phyloP scores from a whole-genome alignment of 2,113 vertebrate species.

The Silurus asotus region DNA sequence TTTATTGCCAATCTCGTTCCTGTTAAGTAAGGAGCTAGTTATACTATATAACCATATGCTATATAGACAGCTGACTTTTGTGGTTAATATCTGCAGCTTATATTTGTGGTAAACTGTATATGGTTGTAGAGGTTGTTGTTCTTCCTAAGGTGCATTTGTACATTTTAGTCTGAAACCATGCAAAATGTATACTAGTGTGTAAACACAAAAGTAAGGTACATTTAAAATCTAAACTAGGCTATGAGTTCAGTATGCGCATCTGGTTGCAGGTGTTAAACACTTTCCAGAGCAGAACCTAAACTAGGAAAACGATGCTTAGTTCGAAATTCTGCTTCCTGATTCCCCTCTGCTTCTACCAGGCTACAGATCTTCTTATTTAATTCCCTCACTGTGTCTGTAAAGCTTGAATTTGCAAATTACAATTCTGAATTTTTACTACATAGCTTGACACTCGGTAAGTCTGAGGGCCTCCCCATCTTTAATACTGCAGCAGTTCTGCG shows the following conservation, averaged over 20 bases:
- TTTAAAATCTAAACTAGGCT: background rate
- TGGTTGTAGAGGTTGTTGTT: background rate
- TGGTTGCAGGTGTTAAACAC: background rate
- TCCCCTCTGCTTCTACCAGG: background rate
- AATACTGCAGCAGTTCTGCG: slow-evolving; percentile 17
- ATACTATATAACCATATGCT: background rate
- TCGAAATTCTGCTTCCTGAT: background rate
- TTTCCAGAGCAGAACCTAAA: background rate
- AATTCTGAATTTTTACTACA: slow-evolving; percentile 29
- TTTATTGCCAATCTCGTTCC: background rate
- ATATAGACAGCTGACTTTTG: background rate
- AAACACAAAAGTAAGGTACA: background rate
- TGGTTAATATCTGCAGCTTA: background rate
- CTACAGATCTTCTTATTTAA: background rate
- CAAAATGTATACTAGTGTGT: background rate
- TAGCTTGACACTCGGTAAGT: slow-evolving; percentile 4
- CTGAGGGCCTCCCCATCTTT: slow-evolving; percentile 29
- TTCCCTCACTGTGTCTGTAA: background rate
- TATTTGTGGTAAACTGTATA: background rate
- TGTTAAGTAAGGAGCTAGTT: no score
- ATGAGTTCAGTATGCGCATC: background rate
- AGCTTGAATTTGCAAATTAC: slow-evolving; percentile 11
- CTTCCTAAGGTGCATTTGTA: background rate
- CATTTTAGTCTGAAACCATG: background rate
- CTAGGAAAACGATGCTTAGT: background rate